A percentile compares a stretch with the other conserved stretches of the same genome.
Conservation (phyloP, 2,888 invertebrate species). For the Harmothoe impar region DNA sequence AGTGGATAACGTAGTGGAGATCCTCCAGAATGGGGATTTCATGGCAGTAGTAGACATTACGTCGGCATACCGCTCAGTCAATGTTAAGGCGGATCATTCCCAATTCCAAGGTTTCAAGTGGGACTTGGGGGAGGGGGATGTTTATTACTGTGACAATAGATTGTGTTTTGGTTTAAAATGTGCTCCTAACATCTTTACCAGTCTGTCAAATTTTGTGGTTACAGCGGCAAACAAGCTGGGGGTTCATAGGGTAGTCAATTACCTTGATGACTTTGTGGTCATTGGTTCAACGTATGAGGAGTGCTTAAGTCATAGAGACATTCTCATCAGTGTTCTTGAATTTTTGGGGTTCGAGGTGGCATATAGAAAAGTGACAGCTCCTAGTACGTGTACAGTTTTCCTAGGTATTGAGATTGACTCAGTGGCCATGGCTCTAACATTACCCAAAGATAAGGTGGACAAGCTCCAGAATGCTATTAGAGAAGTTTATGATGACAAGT, state of each 20-base stretch:
- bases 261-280: constrained; percentile 19
- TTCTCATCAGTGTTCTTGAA: not conserved
- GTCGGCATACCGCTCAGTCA: not conserved
- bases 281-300: not conserved
- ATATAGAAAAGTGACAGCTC: not conserved
- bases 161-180: not conserved
- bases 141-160: not conserved
- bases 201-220: not conserved
- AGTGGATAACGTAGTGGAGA: not conserved
- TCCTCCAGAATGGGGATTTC: not conserved
- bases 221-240: not conserved
- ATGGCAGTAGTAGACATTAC: not conserved
- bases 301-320: not conserved
- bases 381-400: not conserved
- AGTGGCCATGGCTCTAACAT: not conserved
- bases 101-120: not conserved
- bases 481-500: not conserved
- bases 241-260: not conserved
- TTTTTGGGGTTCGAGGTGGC: not conserved
- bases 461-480: not conserved
- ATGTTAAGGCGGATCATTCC: constrained; percentile 17
- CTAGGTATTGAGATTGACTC: too few relatives aligned
- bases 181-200: too few relatives aligned
- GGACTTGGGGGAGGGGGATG: too few relatives aligned
- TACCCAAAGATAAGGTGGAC: not conserved